A percentile compares a stretch with the other conserved stretches of the same genome.
Evolutionary conservation across 2,888 invertebrate genomes (phyloP).

Genomic region (Quadriops clusia): DNA sequence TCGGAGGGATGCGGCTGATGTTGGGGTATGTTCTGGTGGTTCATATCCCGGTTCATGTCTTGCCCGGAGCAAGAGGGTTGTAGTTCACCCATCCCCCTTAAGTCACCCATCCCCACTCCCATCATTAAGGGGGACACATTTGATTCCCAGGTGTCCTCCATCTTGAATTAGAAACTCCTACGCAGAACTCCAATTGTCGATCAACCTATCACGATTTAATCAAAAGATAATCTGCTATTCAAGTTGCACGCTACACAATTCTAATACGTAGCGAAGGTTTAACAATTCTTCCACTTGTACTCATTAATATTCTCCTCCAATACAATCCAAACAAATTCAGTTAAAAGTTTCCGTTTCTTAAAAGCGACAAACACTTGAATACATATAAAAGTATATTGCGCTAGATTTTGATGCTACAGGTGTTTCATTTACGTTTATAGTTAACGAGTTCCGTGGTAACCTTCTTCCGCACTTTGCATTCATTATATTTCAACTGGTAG

Average conservation of each 20-base stretch:
- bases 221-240: too few species aligned
- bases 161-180: slow-evolving; percentile 26
- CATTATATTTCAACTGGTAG: too few species aligned
- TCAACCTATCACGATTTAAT: too few species aligned
- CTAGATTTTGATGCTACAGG: background rate
- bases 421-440: too few species aligned
- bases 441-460: too few species aligned
- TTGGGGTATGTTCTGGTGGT: slow-evolving; percentile 23
- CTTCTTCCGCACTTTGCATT: too few species aligned
- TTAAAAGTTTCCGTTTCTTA: too few species aligned
- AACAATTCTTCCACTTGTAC: too few species aligned
- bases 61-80: slow-evolving; percentile 21
- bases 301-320: too few species aligned
- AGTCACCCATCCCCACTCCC: slow-evolving; percentile 33
- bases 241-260: too few species aligned
- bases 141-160: slow-evolving; percentile 38
- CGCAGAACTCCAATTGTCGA: slow-evolving; percentile 14
- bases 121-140: slow-evolving; percentile 37
- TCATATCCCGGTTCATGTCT: slow-evolving; percentile 23
- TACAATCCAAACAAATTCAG: too few species aligned
- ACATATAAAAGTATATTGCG: background rate
- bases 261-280: too few species aligned
- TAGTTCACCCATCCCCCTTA: slow-evolving; percentile 29
- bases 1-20: slow-evolving; percentile 22
- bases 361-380: background rate